Percentiles rank a stretch among this genome's conserved stretches.
phyloP scores from a whole-genome alignment of 1,140 invertebrate species.

The Pygmarrhopalites habei region DNA sequence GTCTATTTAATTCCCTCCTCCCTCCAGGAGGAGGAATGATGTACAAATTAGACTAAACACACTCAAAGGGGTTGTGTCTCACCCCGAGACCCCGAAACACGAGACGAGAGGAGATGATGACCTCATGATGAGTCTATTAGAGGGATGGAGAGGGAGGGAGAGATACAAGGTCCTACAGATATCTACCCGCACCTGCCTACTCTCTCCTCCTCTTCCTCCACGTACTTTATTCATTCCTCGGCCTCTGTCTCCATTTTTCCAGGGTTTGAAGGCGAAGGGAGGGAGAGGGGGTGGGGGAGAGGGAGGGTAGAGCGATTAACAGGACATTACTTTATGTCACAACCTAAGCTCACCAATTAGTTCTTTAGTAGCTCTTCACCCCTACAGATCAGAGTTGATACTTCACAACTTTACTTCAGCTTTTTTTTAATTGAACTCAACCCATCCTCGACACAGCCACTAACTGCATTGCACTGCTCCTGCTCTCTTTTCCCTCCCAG shows the following conservation, averaged over 20 bases:
- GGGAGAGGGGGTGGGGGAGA: neutral
- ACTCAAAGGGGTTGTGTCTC: neutral
- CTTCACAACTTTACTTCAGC: neutral
- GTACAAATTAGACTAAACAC: neutral
- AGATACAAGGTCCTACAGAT: no score
- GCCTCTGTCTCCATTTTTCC: neutral
- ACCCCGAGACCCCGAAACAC: neutral
- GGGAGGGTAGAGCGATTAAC: slow-evolving; percentile 2
- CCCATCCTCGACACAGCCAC: neutral
- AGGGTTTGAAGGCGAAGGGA: neutral
- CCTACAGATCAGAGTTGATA: neutral
- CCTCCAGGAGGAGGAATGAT: neutral
- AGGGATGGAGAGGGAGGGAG: neutral
- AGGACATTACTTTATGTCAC: slow-evolving; percentile 2
- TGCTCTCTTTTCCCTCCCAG: neutral
- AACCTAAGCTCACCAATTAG: neutral
- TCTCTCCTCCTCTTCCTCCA: neutral
- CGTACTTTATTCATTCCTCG: neutral
- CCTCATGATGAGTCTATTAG: slow-evolving; percentile 7
- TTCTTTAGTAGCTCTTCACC: slow-evolving; percentile 6
- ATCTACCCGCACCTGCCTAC: slow-evolving; percentile 1
- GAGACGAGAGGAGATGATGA: slow-evolving; percentile 1
- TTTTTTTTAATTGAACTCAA: neutral
- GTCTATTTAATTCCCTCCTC: neutral
- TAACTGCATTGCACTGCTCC: neutral